Evolutionary conservation across 2,113 vertebrate genomes (phyloP), one percentile per base, ranked within the genome.

Genomic region (Festucalex cinctus): DNA sequence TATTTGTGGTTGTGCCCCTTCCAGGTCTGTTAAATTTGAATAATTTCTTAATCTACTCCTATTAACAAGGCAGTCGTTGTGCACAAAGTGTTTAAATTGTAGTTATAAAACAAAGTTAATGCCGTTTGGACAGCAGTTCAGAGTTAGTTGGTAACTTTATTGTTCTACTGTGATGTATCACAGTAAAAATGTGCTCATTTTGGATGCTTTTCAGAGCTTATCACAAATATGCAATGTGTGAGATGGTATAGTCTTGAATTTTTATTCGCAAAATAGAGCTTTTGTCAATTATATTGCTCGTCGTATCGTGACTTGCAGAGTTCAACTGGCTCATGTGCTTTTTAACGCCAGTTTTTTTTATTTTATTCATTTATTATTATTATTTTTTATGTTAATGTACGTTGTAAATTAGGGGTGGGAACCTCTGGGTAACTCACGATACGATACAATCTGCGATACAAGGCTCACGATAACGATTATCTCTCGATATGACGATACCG

Each of bases 251-350:
- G 13, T 66, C 35, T 36, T 68, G 16, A 66, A 69, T 64, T 69
- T n/a, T 57, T n/a, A 59, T 48, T 22, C 37, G 32, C 28, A 37
- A 62, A 66, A 79, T 7, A 54, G 64, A 65, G 9, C 28, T 70
- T 76, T 66, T 68, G 54, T 63, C 12, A 36, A 35, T 72, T 74
- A 72, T 66, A 54, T 71, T 71, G 75, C 60, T 66, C 48, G 32
- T 57, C 71, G 75, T 74, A 19, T 74, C 72, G 48, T 53, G 65
- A 69, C 75, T 51, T 84, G 61, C 71, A 66, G 49, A 71, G 61
- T 49, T 66, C 62, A 75, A 67, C 22, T 65, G 70, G 46, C 59
- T 79, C 69, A 72, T 67, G 28, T 4, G 28, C 4, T 32, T 32
- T 32, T 32, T 2, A 32, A 32, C 2, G 28, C 28, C 28, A 32